Evolutionary conservation across 2,797 vertebrate species (phyloP).

Genomic region (Propithecus perrieri): DNA sequence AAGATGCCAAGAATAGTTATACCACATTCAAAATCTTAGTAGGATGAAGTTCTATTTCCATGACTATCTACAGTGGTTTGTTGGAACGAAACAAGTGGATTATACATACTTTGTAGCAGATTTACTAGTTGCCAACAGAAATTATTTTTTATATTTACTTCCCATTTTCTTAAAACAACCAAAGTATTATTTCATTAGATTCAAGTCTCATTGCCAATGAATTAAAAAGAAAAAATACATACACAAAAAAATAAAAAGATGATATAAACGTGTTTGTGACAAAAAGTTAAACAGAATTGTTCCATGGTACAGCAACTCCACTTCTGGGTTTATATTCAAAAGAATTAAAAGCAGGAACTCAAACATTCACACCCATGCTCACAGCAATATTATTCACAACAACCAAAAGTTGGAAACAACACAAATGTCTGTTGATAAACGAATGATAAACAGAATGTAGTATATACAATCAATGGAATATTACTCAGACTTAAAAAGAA

Average conservation of each 20-base stretch:
- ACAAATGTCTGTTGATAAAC: fast-evolving
- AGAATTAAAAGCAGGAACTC: neutral
- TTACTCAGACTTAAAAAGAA: neutral
- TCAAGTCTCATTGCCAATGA: neutral
- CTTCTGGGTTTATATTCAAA: neutral
- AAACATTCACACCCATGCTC: neutral
- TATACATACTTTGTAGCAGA: neutral
- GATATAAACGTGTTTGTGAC: neutral
- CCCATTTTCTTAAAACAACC: neutral
- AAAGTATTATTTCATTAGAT: neutral
- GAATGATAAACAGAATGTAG: neutral
- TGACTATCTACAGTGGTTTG: neutral
- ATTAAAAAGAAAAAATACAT: neutral
- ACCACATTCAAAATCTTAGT: neutral
- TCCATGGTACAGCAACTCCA: neutral
- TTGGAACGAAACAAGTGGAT: neutral
- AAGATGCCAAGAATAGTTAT: neutral
- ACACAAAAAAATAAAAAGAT: neutral
- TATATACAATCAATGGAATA: neutral
- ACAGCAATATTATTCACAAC: neutral
- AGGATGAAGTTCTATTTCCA: neutral
- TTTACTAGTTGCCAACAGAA: neutral
- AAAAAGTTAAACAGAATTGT: neutral
- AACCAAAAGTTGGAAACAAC: neutral
- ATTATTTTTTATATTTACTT: conserved; percentile 12